These are phyloP conservation scores for Nebria ingens DNA, from an alignment of 1,140 invertebrate genomes.

Conservation along the genomic window DNA sequence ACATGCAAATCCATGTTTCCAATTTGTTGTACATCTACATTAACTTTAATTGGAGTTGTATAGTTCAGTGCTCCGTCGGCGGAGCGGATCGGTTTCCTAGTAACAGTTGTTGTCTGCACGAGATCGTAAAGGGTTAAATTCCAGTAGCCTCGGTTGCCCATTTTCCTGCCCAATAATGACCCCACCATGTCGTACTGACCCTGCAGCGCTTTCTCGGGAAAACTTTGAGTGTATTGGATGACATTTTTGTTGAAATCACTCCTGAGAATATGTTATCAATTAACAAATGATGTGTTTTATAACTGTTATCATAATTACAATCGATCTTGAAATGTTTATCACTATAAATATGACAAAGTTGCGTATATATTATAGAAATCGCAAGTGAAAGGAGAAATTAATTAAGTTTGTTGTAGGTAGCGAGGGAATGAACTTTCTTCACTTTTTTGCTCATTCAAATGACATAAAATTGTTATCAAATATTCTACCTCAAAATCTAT, in stretches of 20 bases:
- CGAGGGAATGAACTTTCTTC: neutral
- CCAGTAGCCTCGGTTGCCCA: constrained; percentile 55
- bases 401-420: too few relatives aligned
- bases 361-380: neutral
- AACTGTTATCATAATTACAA: too few relatives aligned
- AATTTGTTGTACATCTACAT: constrained; percentile 59
- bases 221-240: constrained; percentile 66
- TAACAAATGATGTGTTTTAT: constrained; percentile 8
- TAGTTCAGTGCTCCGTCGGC: constrained; percentile 29
- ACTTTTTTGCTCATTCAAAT: too few relatives aligned
- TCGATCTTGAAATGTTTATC: too few relatives aligned
- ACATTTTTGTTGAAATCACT: constrained; percentile 49
- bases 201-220: constrained; percentile 62
- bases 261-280: constrained; percentile 37
- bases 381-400: neutral
- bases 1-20: constrained; percentile 65
- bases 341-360: too few relatives aligned
- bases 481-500: neutral
- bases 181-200: constrained; percentile 59
- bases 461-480: too few relatives aligned
- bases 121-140: constrained; percentile 64
- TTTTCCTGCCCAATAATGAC: constrained; percentile 44
- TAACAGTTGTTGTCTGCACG: constrained; percentile 62
- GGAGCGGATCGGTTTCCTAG: constrained; percentile 37
- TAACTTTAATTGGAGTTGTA: constrained; percentile 45